Conservation (phyloP, 2,888 invertebrate genomes). For the Epicampocera succincta region DNA sequence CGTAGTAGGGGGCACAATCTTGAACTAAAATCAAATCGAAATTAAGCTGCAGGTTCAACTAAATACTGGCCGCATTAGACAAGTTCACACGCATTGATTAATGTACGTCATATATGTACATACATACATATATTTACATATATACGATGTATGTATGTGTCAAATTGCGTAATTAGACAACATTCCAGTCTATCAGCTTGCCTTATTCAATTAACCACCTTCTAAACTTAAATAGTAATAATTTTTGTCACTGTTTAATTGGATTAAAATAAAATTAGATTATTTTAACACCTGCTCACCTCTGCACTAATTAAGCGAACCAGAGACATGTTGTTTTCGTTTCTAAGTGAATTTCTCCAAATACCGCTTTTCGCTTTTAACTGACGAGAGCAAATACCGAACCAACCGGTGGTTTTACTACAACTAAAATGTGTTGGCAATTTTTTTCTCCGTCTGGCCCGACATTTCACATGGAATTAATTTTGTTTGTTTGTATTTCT, state of each 20-base stretch:
- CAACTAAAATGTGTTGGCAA: slow-evolving; percentile 74
- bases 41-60: too few species aligned
- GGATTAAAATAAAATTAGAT: too few species aligned
- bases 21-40: too few species aligned
- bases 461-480: slow-evolving; percentile 7
- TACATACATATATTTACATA: too few species aligned
- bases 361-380: neutral
- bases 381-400: slow-evolving; percentile 53
- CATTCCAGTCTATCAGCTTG: neutral
- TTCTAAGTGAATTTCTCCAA: slow-evolving; percentile 3
- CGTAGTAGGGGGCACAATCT: too few species aligned
- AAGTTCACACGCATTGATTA: neutral
- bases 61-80: neutral
- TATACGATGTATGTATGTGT: too few species aligned
- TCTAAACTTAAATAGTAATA: too few species aligned
- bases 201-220: too few species aligned
- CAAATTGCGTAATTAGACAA: slow-evolving; percentile 16
- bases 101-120: too few species aligned
- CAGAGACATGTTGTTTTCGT: slow-evolving; percentile 77
- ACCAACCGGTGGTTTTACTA: slow-evolving; percentile 75
- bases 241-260: neutral
- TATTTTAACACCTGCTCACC: slow-evolving; percentile 73
- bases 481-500: neutral
- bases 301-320: slow-evolving; percentile 78
- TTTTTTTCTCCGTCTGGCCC: slow-evolving; percentile 14